Evolutionary conservation across 2,113 vertebrate genomes (phyloP), one percentile per base, ranked within the genome.

Genomic region (Perca flavescens): DNA sequence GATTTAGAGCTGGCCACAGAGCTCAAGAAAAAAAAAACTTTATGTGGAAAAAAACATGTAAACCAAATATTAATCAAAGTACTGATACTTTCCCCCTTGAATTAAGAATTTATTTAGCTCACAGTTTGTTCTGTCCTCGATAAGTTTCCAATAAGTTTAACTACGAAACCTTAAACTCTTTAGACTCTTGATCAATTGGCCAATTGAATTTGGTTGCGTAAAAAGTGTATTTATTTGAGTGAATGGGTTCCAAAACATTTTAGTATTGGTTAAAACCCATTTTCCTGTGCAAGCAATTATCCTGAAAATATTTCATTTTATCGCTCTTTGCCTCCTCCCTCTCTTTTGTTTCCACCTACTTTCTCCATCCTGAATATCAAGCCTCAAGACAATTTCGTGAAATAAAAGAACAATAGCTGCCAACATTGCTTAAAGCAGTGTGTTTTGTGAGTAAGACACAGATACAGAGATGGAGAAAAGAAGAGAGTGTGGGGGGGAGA

Each of bases 401-500:
- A 85, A 89, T 86, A 52, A 87, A 85, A 85, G 73, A 89, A 86
- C 77, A 83, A 70, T 82, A 80, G 84, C 86, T 90, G 84, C 80
- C 82, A 88, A 86, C 80, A 82, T 71, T 43, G 90, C 91, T 90
- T 22, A 73, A 75, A 89, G 89, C 76, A 3, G 43, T 46, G 53
- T 63, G 54, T 61, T 53, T 57, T 68, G 64, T 83, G 77, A 79
- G 82, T 56, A 65, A 86, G 80, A 87, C 80, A 53, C 31, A 66
- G 58, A 86, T 67, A 16, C 31, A 77, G 46, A 83, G 81, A 83
- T 66, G 68, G 40, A 79, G 60, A 82, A 79, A 64, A 60, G 77
- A 50, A 54, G 69, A 54, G 78, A 3, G 49, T 47, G 79, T 52
- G 68, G 36, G 34, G 50, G n/a, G n/a, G 22, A 1, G 64, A 28